Conservation (phyloP, 2,113 vertebrate genomes). For the Ariopsis seemanni region DNA sequence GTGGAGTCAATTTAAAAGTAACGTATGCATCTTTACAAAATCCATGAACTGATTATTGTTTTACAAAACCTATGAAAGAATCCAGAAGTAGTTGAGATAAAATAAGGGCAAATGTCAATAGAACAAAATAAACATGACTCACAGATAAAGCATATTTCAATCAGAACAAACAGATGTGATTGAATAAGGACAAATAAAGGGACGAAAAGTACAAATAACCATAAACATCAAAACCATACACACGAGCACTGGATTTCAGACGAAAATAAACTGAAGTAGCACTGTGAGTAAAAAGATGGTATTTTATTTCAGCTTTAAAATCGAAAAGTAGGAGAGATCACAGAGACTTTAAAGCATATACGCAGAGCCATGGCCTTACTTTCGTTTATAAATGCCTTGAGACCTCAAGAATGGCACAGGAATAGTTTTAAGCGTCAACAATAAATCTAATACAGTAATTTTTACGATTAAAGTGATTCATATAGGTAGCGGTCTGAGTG, state of each 20-base stretch:
- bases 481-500: too few species aligned
- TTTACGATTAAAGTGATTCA: too few species aligned
- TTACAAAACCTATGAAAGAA: background rate
- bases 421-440: too few species aligned
- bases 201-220: background rate
- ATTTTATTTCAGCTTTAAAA: background rate
- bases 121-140: background rate
- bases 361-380: too few species aligned
- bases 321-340: background rate
- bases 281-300: background rate
- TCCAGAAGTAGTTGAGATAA: background rate
- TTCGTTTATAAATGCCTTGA: too few species aligned
- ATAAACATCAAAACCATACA: background rate
- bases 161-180: background rate
- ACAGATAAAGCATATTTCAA: background rate
- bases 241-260: background rate
- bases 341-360: background rate
- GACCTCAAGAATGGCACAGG: too few species aligned
- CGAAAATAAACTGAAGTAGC: background rate
- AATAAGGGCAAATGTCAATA: background rate
- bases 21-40: background rate
- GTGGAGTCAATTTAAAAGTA: slow-evolving; percentile 46
- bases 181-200: background rate
- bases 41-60: background rate
- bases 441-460: too few species aligned